Conservation (phyloP, 2,113 vertebrate species). For the Pachypanchax playfairii region DNA sequence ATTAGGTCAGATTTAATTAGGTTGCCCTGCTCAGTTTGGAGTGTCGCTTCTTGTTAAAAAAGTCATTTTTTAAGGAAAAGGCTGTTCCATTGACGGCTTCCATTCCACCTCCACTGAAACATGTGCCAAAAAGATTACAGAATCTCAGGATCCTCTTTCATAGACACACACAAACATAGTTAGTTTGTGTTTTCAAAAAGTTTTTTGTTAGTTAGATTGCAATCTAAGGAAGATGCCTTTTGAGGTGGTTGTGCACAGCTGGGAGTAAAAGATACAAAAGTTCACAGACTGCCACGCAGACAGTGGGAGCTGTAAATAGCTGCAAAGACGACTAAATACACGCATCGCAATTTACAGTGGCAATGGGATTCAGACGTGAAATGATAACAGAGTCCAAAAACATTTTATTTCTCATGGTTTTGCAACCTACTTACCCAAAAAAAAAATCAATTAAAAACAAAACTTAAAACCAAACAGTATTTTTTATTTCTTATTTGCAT, state of each 20-base stretch:
- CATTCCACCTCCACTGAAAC: conserved; percentile 45
- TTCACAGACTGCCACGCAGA: conserved; percentile 47
- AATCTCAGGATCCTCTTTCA: conserved; percentile 46
- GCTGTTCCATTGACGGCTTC: conserved; percentile 55
- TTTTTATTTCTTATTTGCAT: no score
- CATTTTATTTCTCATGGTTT: conserved; percentile 26
- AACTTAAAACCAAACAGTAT: conserved; percentile 78
- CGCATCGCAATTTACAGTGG: conserved; percentile 38
- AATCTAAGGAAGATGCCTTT: conserved; percentile 51
- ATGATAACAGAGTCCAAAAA: conserved; percentile 19
- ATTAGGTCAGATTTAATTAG: conserved; percentile 83
- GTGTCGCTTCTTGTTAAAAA: conserved; percentile 77
- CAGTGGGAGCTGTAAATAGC: conserved; percentile 30
- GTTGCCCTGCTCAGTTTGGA: conserved; percentile 70
- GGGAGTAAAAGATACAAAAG: conserved; percentile 49
- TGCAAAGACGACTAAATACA: conserved; percentile 34
- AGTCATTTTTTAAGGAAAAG: conserved; percentile 74
- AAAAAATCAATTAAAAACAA: conserved; percentile 63
- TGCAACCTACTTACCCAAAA: conserved; percentile 42
- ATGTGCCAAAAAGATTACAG: conserved; percentile 56
- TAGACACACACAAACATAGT: conserved; percentile 24
- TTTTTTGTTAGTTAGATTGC: conserved; percentile 43
- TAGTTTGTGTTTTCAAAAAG: conserved; percentile 26
- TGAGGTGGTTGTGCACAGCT: conserved; percentile 28
- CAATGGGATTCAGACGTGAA: conserved; percentile 21